phyloP scores from a whole-genome alignment of 2,797 vertebrate species.

The Neostethus bicornis region DNA sequence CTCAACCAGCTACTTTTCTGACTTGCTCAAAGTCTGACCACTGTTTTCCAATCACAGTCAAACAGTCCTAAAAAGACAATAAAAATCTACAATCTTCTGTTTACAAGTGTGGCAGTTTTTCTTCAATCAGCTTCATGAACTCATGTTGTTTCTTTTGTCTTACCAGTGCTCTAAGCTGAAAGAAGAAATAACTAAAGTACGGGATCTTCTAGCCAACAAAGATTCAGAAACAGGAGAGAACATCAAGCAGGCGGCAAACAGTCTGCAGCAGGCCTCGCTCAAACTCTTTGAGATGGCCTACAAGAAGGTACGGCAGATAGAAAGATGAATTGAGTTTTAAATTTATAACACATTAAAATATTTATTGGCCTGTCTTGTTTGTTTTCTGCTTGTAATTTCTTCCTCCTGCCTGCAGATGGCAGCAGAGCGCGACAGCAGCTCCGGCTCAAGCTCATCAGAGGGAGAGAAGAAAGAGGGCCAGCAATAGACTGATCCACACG shows the following conservation, averaged over 20 bases:
- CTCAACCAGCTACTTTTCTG: too few relatives aligned
- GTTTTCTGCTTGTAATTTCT: neutral
- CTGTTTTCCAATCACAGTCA: too few relatives aligned
- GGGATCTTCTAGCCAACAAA: constrained; percentile 90
- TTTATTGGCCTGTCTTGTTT: neutral
- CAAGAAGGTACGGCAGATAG: constrained; percentile 87
- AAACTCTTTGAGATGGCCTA: constrained; percentile 99
- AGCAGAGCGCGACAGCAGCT: constrained; percentile 85
- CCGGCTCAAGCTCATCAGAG: constrained; percentile 75
- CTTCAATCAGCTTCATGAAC: too few relatives aligned
- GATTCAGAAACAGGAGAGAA: constrained; percentile 94
- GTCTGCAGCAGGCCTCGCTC: constrained; percentile 93
- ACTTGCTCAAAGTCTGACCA: too few relatives aligned
- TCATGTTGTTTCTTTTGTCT: too few relatives aligned
- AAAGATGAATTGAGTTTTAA: too few relatives aligned
- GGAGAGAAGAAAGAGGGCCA: constrained; percentile 92
- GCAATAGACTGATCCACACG: constrained; percentile 83
- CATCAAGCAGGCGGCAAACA: constrained; percentile 92
- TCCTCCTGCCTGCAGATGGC: constrained; percentile 86
- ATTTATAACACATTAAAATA: neutral
- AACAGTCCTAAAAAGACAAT: too few relatives aligned
- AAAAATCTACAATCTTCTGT: too few relatives aligned
- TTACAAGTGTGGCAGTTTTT: too few relatives aligned
- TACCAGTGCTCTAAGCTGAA: constrained; percentile 94
- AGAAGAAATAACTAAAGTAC: constrained; percentile 93